phyloP scores from a whole-genome alignment of 35 echinoderm and acorn worm genomes.

The Apostichopus californicus region DNA sequence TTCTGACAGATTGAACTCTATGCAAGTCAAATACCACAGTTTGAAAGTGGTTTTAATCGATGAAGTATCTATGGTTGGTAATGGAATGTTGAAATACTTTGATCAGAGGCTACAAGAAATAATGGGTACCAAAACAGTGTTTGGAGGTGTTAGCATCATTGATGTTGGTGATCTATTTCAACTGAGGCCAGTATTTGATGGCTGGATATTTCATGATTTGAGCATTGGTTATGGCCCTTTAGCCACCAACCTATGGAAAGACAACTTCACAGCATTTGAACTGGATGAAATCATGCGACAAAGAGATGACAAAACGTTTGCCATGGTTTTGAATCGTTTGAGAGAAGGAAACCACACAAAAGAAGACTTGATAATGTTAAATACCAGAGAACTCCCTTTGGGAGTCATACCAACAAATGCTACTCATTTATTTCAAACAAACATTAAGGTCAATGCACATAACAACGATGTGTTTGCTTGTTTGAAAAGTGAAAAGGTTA shows the following conservation, averaged over 20 bases:
- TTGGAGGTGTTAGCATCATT: constrained; percentile 47
- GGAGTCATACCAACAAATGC: neutral
- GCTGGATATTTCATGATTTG: constrained; percentile 15
- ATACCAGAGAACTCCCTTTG: constrained; percentile 1
- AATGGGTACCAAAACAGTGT: neutral
- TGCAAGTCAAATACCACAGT: constrained; percentile 21
- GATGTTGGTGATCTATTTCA: constrained; percentile 64
- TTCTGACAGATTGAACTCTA: neutral
- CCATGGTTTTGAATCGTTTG: constrained; percentile 27
- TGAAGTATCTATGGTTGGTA: constrained; percentile 62
- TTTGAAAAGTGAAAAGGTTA: constrained; percentile 23
- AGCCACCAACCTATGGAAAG: constrained; percentile 54
- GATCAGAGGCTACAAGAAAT: constrained; percentile 54
- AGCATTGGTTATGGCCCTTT: constrained; percentile 21
- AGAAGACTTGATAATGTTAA: constrained; percentile 7
- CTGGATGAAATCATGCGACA: constrained; percentile 63
- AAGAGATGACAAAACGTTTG: constrained; percentile 59
- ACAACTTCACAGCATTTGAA: constrained; percentile 42
- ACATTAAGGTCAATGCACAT: constrained; percentile 41
- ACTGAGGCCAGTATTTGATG: constrained; percentile 54
- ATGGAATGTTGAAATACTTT: constrained; percentile 47
- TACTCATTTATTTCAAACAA: constrained; percentile 59
- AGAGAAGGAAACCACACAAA: constrained; percentile 50
- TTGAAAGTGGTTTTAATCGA: constrained; percentile 56
- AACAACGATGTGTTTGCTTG: constrained; percentile 15